Conservation (phyloP, 2,888 invertebrate genomes). For the Hypselothyrea guttata region DNA sequence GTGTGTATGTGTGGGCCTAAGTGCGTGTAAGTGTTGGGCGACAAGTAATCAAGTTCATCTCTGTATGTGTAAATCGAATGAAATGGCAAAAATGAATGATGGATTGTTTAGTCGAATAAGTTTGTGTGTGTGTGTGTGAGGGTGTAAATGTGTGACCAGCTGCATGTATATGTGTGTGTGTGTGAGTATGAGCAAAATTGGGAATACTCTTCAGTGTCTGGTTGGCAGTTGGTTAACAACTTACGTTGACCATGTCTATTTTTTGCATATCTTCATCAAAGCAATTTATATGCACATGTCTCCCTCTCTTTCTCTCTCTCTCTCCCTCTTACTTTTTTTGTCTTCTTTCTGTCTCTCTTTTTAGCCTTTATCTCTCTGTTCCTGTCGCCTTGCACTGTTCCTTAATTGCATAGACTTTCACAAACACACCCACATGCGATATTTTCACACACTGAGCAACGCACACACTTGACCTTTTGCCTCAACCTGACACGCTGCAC, state of each 20-base stretch:
- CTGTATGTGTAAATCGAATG: conserved; percentile 15
- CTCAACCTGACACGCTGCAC: not conserved
- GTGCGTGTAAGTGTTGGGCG: conserved; percentile 5
- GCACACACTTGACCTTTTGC: conserved; percentile 47
- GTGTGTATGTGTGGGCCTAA: conserved; percentile 1
- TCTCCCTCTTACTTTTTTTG: not conserved
- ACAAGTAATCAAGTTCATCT: conserved; percentile 18
- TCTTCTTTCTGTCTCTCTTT: not conserved
- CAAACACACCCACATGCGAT: conserved; percentile 12
- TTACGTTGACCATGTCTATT: conserved; percentile 43
- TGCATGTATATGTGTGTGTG: conserved; percentile 1
- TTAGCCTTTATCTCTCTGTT: not conserved
- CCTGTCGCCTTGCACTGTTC: conserved; percentile 25
- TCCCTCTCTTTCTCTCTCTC: not conserved
- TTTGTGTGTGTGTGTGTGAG: not conserved
- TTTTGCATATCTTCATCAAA: conserved; percentile 67
- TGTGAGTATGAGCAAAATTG: not conserved
- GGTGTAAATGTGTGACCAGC: not conserved
- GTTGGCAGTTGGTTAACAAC: conserved; percentile 36
- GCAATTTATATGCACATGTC: conserved; percentile 66
- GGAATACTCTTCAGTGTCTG: conserved; percentile 16
- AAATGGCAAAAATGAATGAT: conserved; percentile 25
- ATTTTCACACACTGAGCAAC: conserved; percentile 3
- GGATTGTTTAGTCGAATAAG: conserved; percentile 12
- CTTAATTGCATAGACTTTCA: conserved; percentile 49